Conservation (phyloP, 2,113 vertebrate genomes). For the Serranochromis macrocephalus region DNA sequence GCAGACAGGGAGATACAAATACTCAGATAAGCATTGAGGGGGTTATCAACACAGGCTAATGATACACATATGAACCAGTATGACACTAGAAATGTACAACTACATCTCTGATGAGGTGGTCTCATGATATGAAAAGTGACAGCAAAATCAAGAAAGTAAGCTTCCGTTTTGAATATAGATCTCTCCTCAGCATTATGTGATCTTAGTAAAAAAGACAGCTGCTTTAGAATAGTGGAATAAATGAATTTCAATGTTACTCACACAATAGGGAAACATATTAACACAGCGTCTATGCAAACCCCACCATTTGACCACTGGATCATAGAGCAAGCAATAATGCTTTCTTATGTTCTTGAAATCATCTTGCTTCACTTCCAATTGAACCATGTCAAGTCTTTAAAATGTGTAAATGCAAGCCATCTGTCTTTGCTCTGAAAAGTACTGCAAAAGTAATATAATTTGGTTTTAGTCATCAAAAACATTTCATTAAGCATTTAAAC, state of each 20-base stretch:
- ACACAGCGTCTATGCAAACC: not conserved
- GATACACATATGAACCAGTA: not conserved
- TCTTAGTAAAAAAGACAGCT: not conserved
- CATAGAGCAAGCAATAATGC: slow-evolving; percentile 4
- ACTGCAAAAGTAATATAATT: slow-evolving; percentile 6
- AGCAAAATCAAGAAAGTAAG: not conserved
- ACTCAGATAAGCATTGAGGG: not conserved
- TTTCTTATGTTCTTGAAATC: slow-evolving; percentile 13
- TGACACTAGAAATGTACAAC: not conserved
- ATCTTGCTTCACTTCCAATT: not conserved
- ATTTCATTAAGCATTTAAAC: slow-evolving; percentile 9
- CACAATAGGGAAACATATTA: not conserved
- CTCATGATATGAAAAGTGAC: not conserved
- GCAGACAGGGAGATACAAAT: not conserved
- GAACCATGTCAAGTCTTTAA: not conserved
- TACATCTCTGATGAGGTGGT: not conserved
- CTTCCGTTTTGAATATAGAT: not conserved
- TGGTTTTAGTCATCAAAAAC: not conserved
- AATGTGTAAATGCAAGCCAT: not conserved
- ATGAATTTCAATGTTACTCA: slow-evolving; percentile 12
- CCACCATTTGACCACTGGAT: not conserved
- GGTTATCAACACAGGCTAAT: not conserved
- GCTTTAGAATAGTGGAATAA: not conserved
- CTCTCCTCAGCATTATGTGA: not conserved
- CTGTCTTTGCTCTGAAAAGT: not conserved